These are phyloP conservation scores for Chaenogobius annularis DNA, from an alignment of 2,113 vertebrate species.

Conservation along the genomic window DNA sequence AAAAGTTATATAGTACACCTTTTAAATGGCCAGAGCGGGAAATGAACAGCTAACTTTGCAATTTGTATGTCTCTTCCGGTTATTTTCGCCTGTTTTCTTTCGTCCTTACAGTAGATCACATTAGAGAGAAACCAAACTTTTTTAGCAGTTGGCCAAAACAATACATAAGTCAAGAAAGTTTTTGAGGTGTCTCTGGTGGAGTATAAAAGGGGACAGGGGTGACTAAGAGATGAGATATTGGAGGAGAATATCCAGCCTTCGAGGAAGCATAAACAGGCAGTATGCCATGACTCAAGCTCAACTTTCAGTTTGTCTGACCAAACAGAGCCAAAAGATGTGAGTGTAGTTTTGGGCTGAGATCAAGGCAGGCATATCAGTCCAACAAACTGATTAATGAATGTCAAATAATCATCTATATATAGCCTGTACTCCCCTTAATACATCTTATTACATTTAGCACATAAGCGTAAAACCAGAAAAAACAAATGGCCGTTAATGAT, in stretches of 20 bases:
- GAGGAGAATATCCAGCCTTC: slow-evolving; percentile 9
- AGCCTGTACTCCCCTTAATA: too few relatives aligned
- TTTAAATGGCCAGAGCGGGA: neutral
- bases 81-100: neutral
- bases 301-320: slow-evolving; percentile 31
- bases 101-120: neutral
- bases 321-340: neutral
- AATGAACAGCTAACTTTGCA: neutral
- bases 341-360: neutral
- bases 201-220: slow-evolving; percentile 1
- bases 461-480: too few relatives aligned
- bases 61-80: neutral
- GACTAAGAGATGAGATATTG: slow-evolving; percentile 5
- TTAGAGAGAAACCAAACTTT: neutral
- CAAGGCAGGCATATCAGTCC: neutral
- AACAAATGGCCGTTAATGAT: too few relatives aligned
- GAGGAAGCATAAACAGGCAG: slow-evolving; percentile 15
- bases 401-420: too few relatives aligned
- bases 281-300: slow-evolving; percentile 30
- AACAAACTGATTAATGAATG: neutral
- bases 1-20: neutral
- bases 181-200: neutral
- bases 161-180: neutral
- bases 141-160: neutral
- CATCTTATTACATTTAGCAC: too few relatives aligned